Conservation (phyloP, 2,888 invertebrate species). For the Heliconius hortense region DNA sequence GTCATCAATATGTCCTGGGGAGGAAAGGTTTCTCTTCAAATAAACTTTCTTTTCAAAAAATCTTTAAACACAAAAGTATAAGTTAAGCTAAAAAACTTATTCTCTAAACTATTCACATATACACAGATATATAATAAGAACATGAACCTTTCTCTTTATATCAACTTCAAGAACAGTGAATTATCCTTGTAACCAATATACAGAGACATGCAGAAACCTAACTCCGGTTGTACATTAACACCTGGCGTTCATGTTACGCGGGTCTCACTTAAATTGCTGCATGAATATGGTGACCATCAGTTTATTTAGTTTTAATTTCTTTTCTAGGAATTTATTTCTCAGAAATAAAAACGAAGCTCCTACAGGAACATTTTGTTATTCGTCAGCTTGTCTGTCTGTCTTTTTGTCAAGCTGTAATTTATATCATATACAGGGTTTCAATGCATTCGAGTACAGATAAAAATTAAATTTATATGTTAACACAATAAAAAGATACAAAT, state of each 20-base stretch:
- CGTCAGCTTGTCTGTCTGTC: too few relatives aligned
- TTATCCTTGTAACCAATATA: slow-evolving; percentile 36
- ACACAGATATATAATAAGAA: neutral
- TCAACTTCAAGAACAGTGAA: slow-evolving; percentile 31
- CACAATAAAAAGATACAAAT: too few relatives aligned
- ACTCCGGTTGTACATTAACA: slow-evolving; percentile 29
- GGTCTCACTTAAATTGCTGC: slow-evolving; percentile 40
- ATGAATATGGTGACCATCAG: slow-evolving; percentile 31
- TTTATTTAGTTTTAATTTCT: neutral
- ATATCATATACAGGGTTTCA: too few relatives aligned
- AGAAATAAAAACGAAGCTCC: too few relatives aligned
- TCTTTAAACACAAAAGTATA: neutral
- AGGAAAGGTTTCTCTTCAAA: too few relatives aligned
- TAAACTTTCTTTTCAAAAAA: too few relatives aligned
- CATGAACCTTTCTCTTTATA: slow-evolving; percentile 38
- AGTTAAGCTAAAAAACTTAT: neutral
- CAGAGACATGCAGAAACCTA: slow-evolving; percentile 34
- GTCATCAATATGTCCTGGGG: too few relatives aligned
- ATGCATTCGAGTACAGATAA: too few relatives aligned
- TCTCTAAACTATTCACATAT: neutral
- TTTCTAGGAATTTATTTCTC: neutral
- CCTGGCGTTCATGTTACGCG: slow-evolving; percentile 37
- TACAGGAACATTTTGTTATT: too few relatives aligned
- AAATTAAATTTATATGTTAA: too few relatives aligned
- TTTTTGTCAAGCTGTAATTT: too few relatives aligned